These are phyloP conservation scores for Notolabrus celidotus DNA, from an alignment of 2,797 vertebrate genomes.

Conservation along the genomic window DNA sequence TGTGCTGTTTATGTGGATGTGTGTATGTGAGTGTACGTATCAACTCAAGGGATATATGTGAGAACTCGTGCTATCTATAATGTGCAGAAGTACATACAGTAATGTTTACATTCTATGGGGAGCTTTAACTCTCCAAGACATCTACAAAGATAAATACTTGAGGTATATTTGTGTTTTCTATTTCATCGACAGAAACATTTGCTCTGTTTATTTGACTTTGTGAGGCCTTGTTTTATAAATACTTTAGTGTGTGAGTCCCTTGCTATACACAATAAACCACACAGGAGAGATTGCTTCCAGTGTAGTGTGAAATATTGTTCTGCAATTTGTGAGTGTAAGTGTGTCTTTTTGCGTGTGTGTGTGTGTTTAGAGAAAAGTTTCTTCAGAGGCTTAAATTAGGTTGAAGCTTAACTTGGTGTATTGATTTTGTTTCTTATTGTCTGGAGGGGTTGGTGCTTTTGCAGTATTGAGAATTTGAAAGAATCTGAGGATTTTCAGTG, in stretches of 20 bases:
- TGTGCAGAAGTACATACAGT: constrained; percentile 1
- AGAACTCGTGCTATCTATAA: constrained; percentile 1
- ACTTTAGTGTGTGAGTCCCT: background rate
- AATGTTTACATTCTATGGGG: constrained; percentile 1
- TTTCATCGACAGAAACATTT: constrained; percentile 6
- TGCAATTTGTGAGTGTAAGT: background rate
- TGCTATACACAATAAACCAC: constrained; percentile 16
- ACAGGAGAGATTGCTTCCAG: constrained; percentile 7
- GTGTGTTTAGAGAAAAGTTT: background rate
- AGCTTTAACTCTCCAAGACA: constrained; percentile 6
- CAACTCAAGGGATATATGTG: constrained; percentile 19
- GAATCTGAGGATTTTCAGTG: background rate
- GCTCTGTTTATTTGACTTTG: background rate
- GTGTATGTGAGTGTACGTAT: constrained; percentile 8
- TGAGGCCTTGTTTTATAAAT: constrained; percentile 5
- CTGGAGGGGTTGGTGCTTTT: constrained; percentile 6
- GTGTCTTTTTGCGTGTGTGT: no score
- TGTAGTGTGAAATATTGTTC: background rate
- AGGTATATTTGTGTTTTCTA: constrained; percentile 11
- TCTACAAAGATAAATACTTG: constrained; percentile 11
- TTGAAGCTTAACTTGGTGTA: constrained; percentile 3
- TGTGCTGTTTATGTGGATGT: background rate
- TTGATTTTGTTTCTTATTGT: constrained; percentile 23
- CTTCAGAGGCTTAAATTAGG: constrained; percentile 13
- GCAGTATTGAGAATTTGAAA: background rate